Evolutionary conservation across 2,113 vertebrate genomes (phyloP).

Genomic region (Raja brachyura): DNA sequence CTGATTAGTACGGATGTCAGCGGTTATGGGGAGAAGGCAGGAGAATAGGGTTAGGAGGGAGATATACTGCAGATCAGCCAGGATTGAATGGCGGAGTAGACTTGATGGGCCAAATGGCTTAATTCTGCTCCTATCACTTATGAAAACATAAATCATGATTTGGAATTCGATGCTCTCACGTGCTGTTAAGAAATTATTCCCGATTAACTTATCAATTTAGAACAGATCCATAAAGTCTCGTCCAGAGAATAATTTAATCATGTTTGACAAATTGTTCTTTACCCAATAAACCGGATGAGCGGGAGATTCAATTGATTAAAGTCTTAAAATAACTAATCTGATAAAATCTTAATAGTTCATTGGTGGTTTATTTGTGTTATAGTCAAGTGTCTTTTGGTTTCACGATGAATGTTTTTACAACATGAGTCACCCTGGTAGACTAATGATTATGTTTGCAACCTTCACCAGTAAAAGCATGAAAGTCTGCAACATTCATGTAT

Average conservation of each 20-base stretch:
- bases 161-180: not conserved
- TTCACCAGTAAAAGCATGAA: not conserved
- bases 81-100: too few species aligned
- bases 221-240: not conserved
- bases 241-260: not conserved
- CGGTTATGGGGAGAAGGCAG: too few species aligned
- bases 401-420: not conserved
- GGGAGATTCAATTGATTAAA: not conserved
- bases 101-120: too few species aligned
- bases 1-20: too few species aligned
- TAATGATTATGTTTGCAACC: not conserved
- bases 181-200: not conserved
- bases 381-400: not conserved
- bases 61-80: too few species aligned
- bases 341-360: not conserved
- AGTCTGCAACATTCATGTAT: not conserved
- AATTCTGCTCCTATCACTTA: too few species aligned
- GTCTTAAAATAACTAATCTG: not conserved
- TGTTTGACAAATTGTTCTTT: not conserved
- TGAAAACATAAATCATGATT: not conserved
- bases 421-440: not conserved
- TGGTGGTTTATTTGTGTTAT: not conserved
- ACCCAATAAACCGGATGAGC: not conserved
- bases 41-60: too few species aligned
- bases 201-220: not conserved